Conservation (phyloP, 2,888 invertebrate species). For the Allophyes oxyacanthae region DNA sequence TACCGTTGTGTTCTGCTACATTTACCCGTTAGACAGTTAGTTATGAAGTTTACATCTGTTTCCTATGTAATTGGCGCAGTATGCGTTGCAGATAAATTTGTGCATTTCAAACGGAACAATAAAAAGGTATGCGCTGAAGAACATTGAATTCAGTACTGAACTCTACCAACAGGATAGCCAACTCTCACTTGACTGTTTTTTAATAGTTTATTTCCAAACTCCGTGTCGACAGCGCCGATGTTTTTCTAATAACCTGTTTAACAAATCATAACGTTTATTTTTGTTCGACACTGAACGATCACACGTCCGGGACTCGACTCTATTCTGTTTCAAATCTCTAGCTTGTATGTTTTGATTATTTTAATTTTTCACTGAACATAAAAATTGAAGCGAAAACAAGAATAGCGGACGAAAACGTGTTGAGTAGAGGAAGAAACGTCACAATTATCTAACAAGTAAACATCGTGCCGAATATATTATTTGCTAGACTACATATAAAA, state of each 20-base stretch:
- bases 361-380: constrained; percentile 80
- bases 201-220: constrained; percentile 76
- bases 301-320: constrained; percentile 83
- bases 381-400: constrained; percentile 68
- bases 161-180: constrained; percentile 18
- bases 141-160: constrained; percentile 41
- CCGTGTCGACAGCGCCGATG: constrained; percentile 78
- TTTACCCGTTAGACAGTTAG: constrained; percentile 53
- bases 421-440: constrained; percentile 48
- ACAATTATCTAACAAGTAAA: constrained; percentile 56
- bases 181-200: constrained; percentile 65
- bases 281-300: constrained; percentile 83
- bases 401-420: constrained; percentile 59
- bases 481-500: constrained; percentile 50
- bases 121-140: constrained; percentile 35
- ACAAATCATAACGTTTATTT: constrained; percentile 87
- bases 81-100: constrained; percentile 24
- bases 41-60: constrained; percentile 57
- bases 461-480: constrained; percentile 33
- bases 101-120: constrained; percentile 34
- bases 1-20: constrained; percentile 46
- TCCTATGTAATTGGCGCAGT: constrained; percentile 37
- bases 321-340: constrained; percentile 86
- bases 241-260: constrained; percentile 86
- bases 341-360: constrained; percentile 82